Percentiles rank a stretch among this genome's conserved stretches.
Evolutionary conservation across 2,888 invertebrate genomes (phyloP).

Genomic region (Drosophila maculinotata): DNA sequence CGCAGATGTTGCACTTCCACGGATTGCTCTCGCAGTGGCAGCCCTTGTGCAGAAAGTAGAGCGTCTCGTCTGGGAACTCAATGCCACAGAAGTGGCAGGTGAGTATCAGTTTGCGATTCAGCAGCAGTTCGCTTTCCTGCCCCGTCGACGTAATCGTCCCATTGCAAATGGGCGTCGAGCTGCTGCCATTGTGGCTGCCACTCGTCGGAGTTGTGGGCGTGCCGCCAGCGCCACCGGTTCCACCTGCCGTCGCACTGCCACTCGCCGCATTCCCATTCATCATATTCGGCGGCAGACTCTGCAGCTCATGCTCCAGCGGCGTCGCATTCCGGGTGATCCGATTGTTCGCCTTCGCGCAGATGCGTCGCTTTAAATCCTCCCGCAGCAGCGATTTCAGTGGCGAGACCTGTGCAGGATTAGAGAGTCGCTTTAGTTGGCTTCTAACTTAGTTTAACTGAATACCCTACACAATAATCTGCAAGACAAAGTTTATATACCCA

Average conservation of each 20-base stretch:
- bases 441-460: no score
- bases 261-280: constrained; percentile 54
- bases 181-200: constrained; percentile 73
- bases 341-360: constrained; percentile 89
- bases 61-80: constrained; percentile 96
- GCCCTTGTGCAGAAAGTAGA: constrained; percentile 98
- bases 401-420: constrained; percentile 86
- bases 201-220: constrained; percentile 41
- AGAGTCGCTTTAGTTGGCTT: not conserved
- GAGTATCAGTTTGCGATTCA: constrained; percentile 86
- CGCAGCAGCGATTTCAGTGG: constrained; percentile 93
- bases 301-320: constrained; percentile 74
- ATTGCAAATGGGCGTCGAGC: constrained; percentile 86
- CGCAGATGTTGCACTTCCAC: constrained; percentile 98
- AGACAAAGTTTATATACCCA: no score
- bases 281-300: constrained; percentile 67
- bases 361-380: constrained; percentile 93
- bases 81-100: constrained; percentile 97
- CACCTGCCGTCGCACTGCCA: constrained; percentile 25
- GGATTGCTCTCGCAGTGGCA: constrained; percentile 99
- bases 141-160: constrained; percentile 91
- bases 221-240: not conserved
- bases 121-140: constrained; percentile 86
- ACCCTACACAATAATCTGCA: no score
- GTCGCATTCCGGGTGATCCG: constrained; percentile 85